These are phyloP conservation scores for Zygogramma bicolorata DNA, from an alignment of 2,888 invertebrate genomes.

Conservation along the genomic window DNA sequence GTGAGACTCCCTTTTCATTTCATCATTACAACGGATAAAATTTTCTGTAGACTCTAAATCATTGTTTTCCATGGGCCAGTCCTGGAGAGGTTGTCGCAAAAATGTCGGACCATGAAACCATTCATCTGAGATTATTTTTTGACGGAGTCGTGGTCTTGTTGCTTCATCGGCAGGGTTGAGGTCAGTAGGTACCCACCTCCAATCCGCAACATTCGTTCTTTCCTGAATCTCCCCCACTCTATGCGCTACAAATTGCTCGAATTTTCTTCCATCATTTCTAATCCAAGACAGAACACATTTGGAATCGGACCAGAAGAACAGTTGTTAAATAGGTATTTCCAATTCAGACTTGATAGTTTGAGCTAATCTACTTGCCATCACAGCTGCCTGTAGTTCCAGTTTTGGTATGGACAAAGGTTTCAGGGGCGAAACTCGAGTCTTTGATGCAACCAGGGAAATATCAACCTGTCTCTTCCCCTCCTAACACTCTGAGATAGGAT, in stretches of 20 bases:
- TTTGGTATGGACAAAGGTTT: slow-evolving; percentile 48
- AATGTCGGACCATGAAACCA: background rate
- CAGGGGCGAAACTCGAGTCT: slow-evolving; percentile 22
- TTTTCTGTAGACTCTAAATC: no score
- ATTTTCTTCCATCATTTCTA: slow-evolving; percentile 36
- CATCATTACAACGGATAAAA: no score
- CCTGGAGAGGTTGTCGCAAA: background rate
- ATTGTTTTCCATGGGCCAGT: no score
- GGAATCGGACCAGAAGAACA: slow-evolving; percentile 52
- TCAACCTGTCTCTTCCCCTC: background rate
- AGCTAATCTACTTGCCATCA: slow-evolving; percentile 10
- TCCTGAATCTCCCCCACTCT: background rate
- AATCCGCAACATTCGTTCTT: background rate
- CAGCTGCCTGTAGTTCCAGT: slow-evolving; percentile 45
- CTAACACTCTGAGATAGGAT: no score
- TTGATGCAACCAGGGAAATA: background rate
- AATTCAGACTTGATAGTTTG: slow-evolving; percentile 34
- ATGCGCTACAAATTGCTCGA: background rate
- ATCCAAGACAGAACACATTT: slow-evolving; percentile 51
- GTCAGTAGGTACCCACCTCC: background rate
- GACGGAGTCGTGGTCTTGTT: background rate
- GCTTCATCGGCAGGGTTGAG: background rate
- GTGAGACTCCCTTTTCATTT: no score
- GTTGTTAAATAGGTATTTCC: slow-evolving; percentile 33
- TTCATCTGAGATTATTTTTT: background rate